A percentile compares a stretch with the other conserved stretches of the same genome.
Conservation (phyloP, 64 coral and sea anemone genomes). For the Astreopora myriophthalma region DNA sequence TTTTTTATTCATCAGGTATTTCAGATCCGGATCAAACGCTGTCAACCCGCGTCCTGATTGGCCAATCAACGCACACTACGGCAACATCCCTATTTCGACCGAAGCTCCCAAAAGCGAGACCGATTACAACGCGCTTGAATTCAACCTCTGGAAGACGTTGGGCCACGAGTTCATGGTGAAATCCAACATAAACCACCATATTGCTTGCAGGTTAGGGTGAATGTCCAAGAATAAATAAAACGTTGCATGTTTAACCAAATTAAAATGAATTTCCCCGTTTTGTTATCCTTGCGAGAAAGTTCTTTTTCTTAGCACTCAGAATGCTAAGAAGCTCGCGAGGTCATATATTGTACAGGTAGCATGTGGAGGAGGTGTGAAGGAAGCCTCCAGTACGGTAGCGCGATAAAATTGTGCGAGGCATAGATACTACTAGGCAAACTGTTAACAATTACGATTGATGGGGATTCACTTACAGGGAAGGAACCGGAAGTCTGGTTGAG, state of each 20-base stretch:
- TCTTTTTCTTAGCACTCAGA: too few relatives aligned
- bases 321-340: too few relatives aligned
- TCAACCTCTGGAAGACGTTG: slow-evolving; percentile 49
- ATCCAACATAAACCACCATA: slow-evolving; percentile 42
- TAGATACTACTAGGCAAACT: too few relatives aligned
- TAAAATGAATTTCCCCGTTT: too few relatives aligned
- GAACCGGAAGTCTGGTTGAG: slow-evolving; percentile 15
- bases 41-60: slow-evolving; percentile 50
- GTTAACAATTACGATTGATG: neutral
- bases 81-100: neutral
- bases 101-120: slow-evolving; percentile 28
- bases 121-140: slow-evolving; percentile 47
- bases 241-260: too few relatives aligned
- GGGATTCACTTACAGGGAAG: neutral
- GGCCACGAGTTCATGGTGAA: slow-evolving; percentile 70
- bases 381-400: neutral
- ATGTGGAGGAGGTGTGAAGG: too few relatives aligned
- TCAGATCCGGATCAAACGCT: slow-evolving; percentile 16
- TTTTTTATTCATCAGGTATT: neutral
- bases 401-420: too few relatives aligned
- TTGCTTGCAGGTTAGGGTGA: neutral
- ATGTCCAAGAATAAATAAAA: neutral
- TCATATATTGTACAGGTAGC: too few relatives aligned
- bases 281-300: too few relatives aligned
- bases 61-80: neutral